Conservation (phyloP, 2,888 invertebrate genomes). For the Agelastica alni region DNA sequence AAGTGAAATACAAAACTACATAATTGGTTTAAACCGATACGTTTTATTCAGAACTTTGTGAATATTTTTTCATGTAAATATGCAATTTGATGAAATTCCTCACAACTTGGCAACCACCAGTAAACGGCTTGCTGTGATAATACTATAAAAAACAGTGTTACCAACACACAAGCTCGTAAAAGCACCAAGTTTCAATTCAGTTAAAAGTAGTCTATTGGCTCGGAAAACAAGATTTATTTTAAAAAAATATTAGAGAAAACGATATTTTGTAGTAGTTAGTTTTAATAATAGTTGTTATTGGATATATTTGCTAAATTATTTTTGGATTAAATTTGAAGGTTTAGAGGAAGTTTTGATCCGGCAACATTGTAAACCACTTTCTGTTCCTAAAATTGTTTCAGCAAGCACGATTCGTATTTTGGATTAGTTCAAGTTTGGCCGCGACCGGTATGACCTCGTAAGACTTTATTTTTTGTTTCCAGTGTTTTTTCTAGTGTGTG, state of each 20-base stretch:
- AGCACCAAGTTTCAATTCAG: background rate
- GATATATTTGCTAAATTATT: too few species aligned
- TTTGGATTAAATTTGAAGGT: too few species aligned
- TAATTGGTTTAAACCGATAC: too few species aligned
- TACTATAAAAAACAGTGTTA: slow-evolving; percentile 1
- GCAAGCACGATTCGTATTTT: slow-evolving; percentile 16
- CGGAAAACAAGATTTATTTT: too few species aligned
- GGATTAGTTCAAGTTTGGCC: slow-evolving; percentile 35
- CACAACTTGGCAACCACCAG: slow-evolving; percentile 2
- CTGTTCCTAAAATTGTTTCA: slow-evolving; percentile 41
- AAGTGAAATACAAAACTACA: too few species aligned
- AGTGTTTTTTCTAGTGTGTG: slow-evolving; percentile 21
- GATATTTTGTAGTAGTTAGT: too few species aligned
- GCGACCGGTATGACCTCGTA: slow-evolving; percentile 56
- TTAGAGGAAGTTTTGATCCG: slow-evolving; percentile 33
- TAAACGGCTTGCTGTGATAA: background rate
- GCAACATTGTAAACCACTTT: slow-evolving; percentile 48
- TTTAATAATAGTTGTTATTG: too few species aligned
- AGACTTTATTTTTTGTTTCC: slow-evolving; percentile 15
- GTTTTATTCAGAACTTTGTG: too few species aligned
- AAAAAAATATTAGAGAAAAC: too few species aligned
- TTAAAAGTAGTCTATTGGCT: background rate
- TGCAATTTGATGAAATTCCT: background rate
- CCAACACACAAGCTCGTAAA: slow-evolving; percentile 9
- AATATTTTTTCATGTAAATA: too few species aligned